Conservation (phyloP, 2,113 vertebrate genomes). For the Microcebus jonahi region DNA sequence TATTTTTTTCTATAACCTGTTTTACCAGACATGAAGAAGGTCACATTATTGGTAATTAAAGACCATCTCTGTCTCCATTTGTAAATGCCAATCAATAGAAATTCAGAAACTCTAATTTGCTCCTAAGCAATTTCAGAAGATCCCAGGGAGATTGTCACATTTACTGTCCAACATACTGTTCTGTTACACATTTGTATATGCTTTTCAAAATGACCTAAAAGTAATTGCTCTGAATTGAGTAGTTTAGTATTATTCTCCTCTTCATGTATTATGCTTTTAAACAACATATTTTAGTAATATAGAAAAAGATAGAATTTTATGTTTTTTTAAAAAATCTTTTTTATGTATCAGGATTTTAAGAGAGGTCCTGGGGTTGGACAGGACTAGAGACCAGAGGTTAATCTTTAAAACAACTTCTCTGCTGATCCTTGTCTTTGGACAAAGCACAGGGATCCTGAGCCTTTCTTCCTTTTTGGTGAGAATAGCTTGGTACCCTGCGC, state of each 20-base stretch:
- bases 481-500: background rate
- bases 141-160: background rate
- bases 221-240: background rate
- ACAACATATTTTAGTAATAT: background rate
- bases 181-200: background rate
- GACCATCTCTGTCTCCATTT: background rate
- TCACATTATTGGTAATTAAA: background rate
- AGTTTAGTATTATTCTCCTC: background rate
- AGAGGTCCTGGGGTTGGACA: background rate
- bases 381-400: background rate
- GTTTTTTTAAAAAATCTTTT: background rate
- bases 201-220: background rate
- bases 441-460: background rate
- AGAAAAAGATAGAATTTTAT: background rate
- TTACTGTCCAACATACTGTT: background rate
- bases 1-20: background rate
- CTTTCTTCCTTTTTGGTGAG: background rate
- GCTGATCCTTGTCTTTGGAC: background rate
- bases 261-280: background rate
- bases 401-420: background rate
- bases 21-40: background rate
- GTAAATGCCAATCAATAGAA: background rate
- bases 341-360: background rate
- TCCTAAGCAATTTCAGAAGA: background rate
- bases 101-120: background rate